These are phyloP conservation scores for Mobula hypostoma DNA, from an alignment of 2,113 vertebrate genomes.

Conservation along the genomic window DNA sequence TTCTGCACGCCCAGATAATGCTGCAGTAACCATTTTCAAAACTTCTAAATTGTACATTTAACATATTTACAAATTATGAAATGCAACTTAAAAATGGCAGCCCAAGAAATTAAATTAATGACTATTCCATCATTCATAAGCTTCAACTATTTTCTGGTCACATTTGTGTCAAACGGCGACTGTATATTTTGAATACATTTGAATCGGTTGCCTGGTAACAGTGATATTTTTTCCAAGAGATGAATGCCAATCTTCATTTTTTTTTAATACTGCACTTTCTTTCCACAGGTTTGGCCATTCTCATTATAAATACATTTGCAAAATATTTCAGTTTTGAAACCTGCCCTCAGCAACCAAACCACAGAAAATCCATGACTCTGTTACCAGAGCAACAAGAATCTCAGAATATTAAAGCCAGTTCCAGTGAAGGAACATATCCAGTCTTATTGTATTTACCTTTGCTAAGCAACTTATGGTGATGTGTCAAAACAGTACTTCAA, in stretches of 20 bases:
- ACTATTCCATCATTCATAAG: background rate
- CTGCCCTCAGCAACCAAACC: constrained; percentile 6
- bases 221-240: background rate
- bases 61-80: background rate
- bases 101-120: background rate
- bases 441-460: constrained; percentile 18
- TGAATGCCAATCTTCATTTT: background rate
- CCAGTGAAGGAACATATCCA: constrained; percentile 8
- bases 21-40: background rate
- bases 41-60: background rate
- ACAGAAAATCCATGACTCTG: background rate
- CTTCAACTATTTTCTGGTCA: background rate
- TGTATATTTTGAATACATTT: background rate
- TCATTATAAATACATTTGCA: constrained; percentile 11
- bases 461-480: background rate
- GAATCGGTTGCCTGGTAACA: background rate
- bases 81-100: background rate
- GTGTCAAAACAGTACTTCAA: background rate
- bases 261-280: background rate
- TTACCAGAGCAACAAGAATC: constrained; percentile 29
- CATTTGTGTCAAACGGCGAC: background rate
- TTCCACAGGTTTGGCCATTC: background rate
- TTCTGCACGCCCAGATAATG: background rate
- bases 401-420: constrained; percentile 30
- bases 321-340: background rate